Conservation (phyloP, 2,888 invertebrate species). For the Cantharis rustica region DNA sequence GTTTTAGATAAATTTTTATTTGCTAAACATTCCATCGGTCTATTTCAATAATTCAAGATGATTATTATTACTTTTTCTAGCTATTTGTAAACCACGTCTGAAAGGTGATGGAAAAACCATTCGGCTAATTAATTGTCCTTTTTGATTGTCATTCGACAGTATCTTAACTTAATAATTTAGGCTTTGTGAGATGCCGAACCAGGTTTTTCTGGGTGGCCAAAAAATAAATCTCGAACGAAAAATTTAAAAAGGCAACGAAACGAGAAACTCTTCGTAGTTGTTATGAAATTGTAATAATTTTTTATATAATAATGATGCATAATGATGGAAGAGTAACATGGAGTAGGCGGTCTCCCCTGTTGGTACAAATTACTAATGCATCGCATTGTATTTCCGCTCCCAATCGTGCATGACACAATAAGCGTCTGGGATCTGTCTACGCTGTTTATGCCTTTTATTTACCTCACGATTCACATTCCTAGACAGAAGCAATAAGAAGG, state of each 20-base stretch:
- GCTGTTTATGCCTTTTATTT: constrained; percentile 32
- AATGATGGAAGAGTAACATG: neutral
- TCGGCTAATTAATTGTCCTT: neutral
- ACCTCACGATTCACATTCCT: constrained; percentile 31
- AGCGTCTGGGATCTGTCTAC: constrained; percentile 34
- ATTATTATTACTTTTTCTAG: neutral
- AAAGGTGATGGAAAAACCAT: neutral
- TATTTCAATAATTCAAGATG: neutral
- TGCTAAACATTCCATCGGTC: neutral
- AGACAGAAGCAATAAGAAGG: constrained; percentile 29
- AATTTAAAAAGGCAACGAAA: neutral
- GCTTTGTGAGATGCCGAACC: neutral
- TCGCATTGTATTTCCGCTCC: constrained; percentile 23
- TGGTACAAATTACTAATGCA: neutral
- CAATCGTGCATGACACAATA: constrained; percentile 23
- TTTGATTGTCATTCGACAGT: neutral
- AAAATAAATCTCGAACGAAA: neutral
- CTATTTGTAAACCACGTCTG: neutral
- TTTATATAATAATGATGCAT: neutral
- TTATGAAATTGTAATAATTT: neutral
- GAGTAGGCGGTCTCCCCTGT: neutral
- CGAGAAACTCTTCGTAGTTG: neutral
- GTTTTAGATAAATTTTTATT: neutral
- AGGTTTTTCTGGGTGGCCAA: neutral
- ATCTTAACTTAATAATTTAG: neutral